Evolutionary conservation across 1,140 invertebrate species (phyloP).

Genomic region (Drosophila yakuba): DNA sequence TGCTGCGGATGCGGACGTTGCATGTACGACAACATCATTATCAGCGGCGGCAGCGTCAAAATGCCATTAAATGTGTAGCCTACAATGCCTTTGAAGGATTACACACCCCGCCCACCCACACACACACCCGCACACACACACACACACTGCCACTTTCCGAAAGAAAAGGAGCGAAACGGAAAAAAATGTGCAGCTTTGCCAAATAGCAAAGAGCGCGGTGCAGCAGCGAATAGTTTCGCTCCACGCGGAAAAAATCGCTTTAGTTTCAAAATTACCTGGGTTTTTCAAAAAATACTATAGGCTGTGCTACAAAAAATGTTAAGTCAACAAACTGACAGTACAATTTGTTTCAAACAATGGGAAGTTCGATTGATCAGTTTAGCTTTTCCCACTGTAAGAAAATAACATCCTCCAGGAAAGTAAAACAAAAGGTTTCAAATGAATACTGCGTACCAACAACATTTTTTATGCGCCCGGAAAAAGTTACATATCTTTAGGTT

Average conservation of each 20-base stretch:
- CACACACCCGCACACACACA: slow-evolving; percentile 20
- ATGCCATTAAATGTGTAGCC: slow-evolving; percentile 78
- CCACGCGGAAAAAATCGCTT: slow-evolving; percentile 7
- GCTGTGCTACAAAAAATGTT: too few relatives aligned
- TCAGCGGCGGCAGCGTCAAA: slow-evolving; percentile 78
- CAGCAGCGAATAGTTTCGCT: slow-evolving; percentile 32
- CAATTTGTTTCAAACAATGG: too few relatives aligned
- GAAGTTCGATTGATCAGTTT: too few relatives aligned
- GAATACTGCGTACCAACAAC: too few relatives aligned
- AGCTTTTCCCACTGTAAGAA: too few relatives aligned
- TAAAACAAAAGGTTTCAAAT: too few relatives aligned
- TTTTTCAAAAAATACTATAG: too few relatives aligned
- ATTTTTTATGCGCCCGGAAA: too few relatives aligned
- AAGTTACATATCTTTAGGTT: too few relatives aligned
- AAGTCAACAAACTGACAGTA: too few relatives aligned
- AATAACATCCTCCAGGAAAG: too few relatives aligned
- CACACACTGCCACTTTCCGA: slow-evolving; percentile 19
- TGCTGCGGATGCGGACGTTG: slow-evolving; percentile 63
- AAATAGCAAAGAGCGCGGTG: slow-evolving; percentile 62
- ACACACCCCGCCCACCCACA: slow-evolving; percentile 20
- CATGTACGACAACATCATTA: slow-evolving; percentile 73
- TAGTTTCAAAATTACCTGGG: background rate
- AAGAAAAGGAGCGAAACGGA: slow-evolving; percentile 41
- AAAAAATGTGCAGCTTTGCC: slow-evolving; percentile 77
- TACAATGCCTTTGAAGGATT: slow-evolving; percentile 79